Conservation (phyloP, 2,797 vertebrate species). For the Vireo griseus region DNA sequence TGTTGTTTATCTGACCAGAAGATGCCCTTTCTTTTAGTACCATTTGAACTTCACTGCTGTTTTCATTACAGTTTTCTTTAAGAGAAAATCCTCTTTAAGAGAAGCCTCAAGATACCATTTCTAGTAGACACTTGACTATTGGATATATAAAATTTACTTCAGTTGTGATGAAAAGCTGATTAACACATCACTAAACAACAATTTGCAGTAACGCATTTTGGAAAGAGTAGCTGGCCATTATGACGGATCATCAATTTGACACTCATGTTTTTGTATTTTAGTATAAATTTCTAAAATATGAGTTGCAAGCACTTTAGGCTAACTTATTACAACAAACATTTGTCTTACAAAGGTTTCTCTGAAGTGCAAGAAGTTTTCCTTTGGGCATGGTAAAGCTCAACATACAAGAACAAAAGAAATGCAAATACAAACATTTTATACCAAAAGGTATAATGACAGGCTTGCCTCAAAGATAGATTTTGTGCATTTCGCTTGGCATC, state of each 20-base stretch:
- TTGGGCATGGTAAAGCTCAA: slow-evolving; percentile 24
- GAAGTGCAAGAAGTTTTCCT: slow-evolving; percentile 25
- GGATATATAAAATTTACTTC: not conserved
- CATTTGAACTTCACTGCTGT: slow-evolving; percentile 8
- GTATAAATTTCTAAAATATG: not conserved
- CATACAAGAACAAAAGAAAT: slow-evolving; percentile 50
- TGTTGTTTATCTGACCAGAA: slow-evolving; percentile 29
- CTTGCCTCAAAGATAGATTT: slow-evolving; percentile 38
- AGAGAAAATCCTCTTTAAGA: not conserved
- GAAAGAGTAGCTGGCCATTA: not conserved
- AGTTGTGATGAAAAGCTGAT: not conserved
- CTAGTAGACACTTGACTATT: not conserved
- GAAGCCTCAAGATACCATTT: not conserved
- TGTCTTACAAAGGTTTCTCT: slow-evolving; percentile 32
- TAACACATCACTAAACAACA: not conserved
- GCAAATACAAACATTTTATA: slow-evolving; percentile 46
- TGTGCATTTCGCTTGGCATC: not conserved
- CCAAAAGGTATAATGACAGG: slow-evolving; percentile 25
- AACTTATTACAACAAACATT: not conserved
- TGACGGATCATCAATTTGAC: not conserved
- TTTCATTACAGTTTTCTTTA: not conserved
- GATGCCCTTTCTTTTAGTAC: not conserved
- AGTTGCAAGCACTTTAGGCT: slow-evolving; percentile 1
- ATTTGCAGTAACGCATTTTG: not conserved
- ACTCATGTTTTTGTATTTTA: not conserved